Percentiles rank a stretch among this genome's conserved stretches.
Evolutionary conservation across 2,113 vertebrate genomes (phyloP).

Genomic region (Periophthalmus modestus): DNA sequence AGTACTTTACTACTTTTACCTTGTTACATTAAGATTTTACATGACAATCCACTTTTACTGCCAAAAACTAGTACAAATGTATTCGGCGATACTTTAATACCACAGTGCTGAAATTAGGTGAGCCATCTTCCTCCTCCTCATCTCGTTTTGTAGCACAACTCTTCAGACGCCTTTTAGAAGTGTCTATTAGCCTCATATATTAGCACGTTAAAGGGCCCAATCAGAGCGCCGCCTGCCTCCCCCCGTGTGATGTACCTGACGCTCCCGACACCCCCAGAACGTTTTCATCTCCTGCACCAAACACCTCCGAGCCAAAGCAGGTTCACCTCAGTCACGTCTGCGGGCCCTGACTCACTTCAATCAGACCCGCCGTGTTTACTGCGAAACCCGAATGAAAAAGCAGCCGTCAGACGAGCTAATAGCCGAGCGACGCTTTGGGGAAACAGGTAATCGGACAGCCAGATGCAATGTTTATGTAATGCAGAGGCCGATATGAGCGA

Average conservation of each 20-base stretch:
- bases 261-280: background rate
- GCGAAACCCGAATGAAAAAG: slow-evolving; percentile 10
- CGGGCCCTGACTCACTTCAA: background rate
- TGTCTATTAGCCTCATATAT: background rate
- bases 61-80: background rate
- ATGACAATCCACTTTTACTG: background rate
- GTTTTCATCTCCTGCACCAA: background rate
- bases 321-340: slow-evolving; percentile 13
- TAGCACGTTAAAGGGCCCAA: background rate
- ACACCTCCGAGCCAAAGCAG: slow-evolving; percentile 3
- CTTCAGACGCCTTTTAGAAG: background rate
- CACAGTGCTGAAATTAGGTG: background rate
- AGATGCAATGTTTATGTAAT: slow-evolving; percentile 6
- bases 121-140: background rate
- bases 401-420: slow-evolving; percentile 1
- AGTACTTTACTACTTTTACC: too few species aligned
- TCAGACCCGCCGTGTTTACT: background rate
- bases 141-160: background rate
- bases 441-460: slow-evolving; percentile 3
- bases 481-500: background rate
- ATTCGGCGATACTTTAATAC: background rate
- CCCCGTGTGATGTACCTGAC: slow-evolving; percentile 1
- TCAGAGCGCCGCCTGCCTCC: background rate
- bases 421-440: background rate
- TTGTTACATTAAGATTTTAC: too few species aligned